A percentile compares a stretch with the other conserved stretches of the same genome.
These are phyloP conservation scores for Scolopax bukidnonensis DNA, from an alignment of 2,797 vertebrate species.

Conservation along the genomic window DNA sequence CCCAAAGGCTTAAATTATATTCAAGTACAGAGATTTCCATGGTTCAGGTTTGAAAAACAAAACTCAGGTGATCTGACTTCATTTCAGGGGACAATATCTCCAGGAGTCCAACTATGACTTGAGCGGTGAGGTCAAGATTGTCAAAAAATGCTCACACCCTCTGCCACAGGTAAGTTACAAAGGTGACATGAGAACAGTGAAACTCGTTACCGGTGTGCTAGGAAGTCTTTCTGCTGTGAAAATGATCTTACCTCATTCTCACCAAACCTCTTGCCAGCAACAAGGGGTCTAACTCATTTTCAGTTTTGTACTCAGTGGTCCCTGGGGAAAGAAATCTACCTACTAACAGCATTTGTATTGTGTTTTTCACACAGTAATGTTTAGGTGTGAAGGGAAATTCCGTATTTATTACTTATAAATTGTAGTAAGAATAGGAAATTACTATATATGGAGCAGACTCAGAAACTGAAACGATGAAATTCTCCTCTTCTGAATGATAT, in stretches of 20 bases:
- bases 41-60: neutral
- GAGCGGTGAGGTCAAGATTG: accelerated
- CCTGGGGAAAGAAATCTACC: neutral
- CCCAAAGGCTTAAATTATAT: neutral
- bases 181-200: neutral
- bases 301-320: neutral
- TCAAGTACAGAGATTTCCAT: neutral
- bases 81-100: neutral
- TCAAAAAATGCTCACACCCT: neutral
- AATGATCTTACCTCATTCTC: neutral
- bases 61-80: neutral
- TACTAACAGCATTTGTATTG: neutral
- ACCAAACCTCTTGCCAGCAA: neutral
- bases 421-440: neutral
- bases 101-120: neutral
- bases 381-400: neutral
- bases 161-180: neutral
- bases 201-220: neutral
- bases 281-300: neutral
- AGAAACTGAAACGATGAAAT: neutral
- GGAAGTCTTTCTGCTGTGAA: neutral
- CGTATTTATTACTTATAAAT: neutral
- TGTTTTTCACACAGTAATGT: neutral
- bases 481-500: neutral
- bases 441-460: neutral